Conservation (phyloP, 2,113 vertebrate genomes). For the Lycaon pictus region DNA sequence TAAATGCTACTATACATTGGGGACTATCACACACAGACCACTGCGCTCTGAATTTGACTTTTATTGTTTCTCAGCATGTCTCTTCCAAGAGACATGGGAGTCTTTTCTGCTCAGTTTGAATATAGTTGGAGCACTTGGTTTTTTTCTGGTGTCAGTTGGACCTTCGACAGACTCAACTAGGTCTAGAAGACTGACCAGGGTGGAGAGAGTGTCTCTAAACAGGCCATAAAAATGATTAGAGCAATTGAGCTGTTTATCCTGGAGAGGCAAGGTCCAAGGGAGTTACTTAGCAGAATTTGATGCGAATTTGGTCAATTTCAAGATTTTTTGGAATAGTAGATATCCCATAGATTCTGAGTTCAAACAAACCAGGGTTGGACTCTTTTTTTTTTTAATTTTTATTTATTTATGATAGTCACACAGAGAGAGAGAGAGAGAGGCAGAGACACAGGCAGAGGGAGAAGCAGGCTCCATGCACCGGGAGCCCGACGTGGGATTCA, state of each 20-base stretch:
- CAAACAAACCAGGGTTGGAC: neutral
- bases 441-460: too few relatives aligned
- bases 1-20: rapidly evolving
- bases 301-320: neutral
- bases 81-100: neutral
- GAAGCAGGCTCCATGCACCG: too few relatives aligned
- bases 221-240: neutral
- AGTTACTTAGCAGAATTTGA: neutral
- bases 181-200: neutral
- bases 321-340: neutral
- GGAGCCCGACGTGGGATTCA: too few relatives aligned
- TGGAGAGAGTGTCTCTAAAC: neutral
- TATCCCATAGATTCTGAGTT: neutral
- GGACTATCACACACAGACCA: neutral
- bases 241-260: neutral
- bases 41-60: neutral
- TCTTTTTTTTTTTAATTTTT: neutral
- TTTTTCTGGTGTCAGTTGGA: neutral
- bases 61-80: neutral
- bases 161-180: neutral
- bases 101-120: neutral
- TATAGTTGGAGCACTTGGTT: neutral
- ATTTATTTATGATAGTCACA: too few relatives aligned
- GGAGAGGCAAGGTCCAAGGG: neutral
- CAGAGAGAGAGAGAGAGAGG: too few relatives aligned